Evolutionary conservation across 2,113 vertebrate genomes (phyloP), one percentile per base, ranked within the genome.

Genomic region (Rhynchopsitta pachyrhyncha): DNA sequence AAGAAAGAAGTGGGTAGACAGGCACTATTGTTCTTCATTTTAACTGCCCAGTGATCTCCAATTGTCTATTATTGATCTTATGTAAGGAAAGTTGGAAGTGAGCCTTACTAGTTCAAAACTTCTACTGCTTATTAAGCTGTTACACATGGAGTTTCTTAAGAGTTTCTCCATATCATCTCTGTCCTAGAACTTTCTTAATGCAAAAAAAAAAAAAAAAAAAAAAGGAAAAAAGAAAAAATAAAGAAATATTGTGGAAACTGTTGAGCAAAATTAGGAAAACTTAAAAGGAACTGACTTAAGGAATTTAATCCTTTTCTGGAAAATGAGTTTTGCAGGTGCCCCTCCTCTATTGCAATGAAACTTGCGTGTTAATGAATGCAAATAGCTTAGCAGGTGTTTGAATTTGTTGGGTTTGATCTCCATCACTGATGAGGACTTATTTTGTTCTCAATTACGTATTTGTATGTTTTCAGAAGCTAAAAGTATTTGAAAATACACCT

Each of bases 401-500:
- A 85, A 25, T 82, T 67, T 76, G 28, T 46, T 42, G 47, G 62
- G 88, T 95, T 88, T 88, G 76, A 90, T 64, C 49, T 93, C 71
- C 33, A 64, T n/a, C 60, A 88, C 69, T 95, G 88, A 97, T 88
- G 75, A 96, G 60, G 83, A 82, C 81, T 93, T 95, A 73, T 96
- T 95, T 95, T 80, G 57, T 50, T 95, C 88, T 87, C 94, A 96
- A 97, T 94, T 57, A 86, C 64, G 88, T 78, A 90, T 97, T 97
- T 96, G 39, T 92, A 69, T 59, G 62, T 82, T 90, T 97, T 93
- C 75, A 84, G 66, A 96, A n/a, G 33, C 82, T 93, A 82, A 84
- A 90, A 95, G 50, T 93, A 66, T 94, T 88, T 88, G 80, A 95
- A 95, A 90, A 95, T 84, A 91, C 93, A 95, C 94, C 93, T 95